Evolutionary conservation across 1,140 invertebrate species (phyloP).

Genomic region (Hycleus cichorii): DNA sequence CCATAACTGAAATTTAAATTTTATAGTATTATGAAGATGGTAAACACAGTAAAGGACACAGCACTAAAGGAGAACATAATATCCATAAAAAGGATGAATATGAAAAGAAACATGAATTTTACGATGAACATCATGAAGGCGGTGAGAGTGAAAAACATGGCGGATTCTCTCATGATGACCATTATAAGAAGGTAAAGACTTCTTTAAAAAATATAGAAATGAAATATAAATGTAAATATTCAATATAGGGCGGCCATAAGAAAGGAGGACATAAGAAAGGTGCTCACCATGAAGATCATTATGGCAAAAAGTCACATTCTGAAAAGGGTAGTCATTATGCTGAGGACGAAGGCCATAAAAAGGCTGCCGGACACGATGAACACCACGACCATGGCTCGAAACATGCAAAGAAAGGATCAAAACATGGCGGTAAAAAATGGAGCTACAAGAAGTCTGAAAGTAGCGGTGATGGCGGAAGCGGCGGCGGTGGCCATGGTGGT

Average conservation of each 20-base stretch:
- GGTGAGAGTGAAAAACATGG: constrained; percentile 57
- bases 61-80: constrained; percentile 63
- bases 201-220: not conserved
- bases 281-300: constrained; percentile 44
- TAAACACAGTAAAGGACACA: constrained; percentile 61
- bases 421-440: constrained; percentile 53
- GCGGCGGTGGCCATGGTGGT: constrained; percentile 1
- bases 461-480: constrained; percentile 16
- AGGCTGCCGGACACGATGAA: constrained; percentile 46
- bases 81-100: constrained; percentile 68
- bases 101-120: constrained; percentile 65
- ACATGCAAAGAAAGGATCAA: constrained; percentile 44
- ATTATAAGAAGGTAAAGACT: constrained; percentile 43
- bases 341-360: constrained; percentile 50
- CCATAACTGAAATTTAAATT: not conserved
- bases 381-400: constrained; percentile 45
- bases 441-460: constrained; percentile 38
- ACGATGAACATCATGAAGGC: constrained; percentile 60
- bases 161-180: constrained; percentile 49
- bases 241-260: constrained; percentile 34
- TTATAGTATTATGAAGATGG: constrained; percentile 55
- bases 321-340: constrained; percentile 50
- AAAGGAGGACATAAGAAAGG: constrained; percentile 45
- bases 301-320: constrained; percentile 51
- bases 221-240: constrained; percentile 1